A percentile compares a stretch with the other conserved stretches of the same genome.
These are phyloP conservation scores for Apodemus speciosus DNA, from an alignment of 2,113 vertebrate genomes.

Conservation along the genomic window DNA sequence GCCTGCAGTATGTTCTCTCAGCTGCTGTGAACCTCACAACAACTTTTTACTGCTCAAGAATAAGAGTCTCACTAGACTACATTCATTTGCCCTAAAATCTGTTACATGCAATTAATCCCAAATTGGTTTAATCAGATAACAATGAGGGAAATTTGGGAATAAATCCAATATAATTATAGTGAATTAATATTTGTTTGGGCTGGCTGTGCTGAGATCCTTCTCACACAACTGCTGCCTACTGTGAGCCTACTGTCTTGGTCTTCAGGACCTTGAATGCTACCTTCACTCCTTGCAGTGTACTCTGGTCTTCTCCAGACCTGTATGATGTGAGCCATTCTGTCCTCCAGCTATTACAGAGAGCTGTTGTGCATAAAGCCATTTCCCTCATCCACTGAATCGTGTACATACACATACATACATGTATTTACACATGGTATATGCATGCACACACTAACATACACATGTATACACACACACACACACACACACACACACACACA, in stretches of 20 bases:
- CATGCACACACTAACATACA: neutral
- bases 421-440: neutral
- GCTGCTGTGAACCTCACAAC: neutral
- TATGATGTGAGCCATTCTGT: neutral
- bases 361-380: neutral
- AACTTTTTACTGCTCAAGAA: constrained; percentile 21
- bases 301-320: neutral
- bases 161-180: constrained; percentile 38
- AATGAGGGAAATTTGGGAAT: constrained; percentile 11
- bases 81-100: constrained; percentile 11
- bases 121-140: constrained; percentile 10
- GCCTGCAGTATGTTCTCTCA: neutral
- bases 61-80: neutral
- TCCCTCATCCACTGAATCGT: neutral
- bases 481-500: neutral
- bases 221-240: neutral
- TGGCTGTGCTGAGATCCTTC: neutral
- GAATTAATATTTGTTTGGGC: constrained; percentile 35
- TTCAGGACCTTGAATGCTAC: neutral
- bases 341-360: neutral
- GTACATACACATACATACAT: neutral
- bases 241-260: neutral
- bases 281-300: neutral
- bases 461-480: neutral
- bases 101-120: neutral